Conservation (phyloP, 1,140 invertebrate species). For the Agrypnia vestita region DNA sequence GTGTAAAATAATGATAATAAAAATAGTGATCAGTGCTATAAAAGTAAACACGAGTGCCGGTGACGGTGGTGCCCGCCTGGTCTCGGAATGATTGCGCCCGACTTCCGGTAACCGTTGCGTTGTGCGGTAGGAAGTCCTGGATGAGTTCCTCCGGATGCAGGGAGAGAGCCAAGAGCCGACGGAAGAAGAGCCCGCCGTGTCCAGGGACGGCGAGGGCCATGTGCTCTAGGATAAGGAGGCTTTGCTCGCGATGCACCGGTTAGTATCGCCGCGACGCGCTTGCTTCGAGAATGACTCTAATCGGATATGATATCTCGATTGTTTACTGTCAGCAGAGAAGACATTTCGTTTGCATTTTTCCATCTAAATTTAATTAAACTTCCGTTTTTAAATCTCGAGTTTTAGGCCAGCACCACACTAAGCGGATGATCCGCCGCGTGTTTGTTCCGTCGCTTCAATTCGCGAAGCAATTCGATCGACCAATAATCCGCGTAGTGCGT, state of each 20-base stretch:
- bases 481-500: too few species aligned
- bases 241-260: slow-evolving; percentile 62
- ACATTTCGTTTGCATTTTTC: too few species aligned
- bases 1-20: too few species aligned
- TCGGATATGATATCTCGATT: too few species aligned
- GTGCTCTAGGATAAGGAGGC: slow-evolving; percentile 62
- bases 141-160: slow-evolving; percentile 31
- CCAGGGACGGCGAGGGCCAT: slow-evolving; percentile 49
- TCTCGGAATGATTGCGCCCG: neutral
- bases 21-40: too few species aligned
- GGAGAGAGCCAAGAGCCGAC: neutral
- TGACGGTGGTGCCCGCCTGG: neutral
- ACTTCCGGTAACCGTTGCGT: neutral
- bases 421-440: too few species aligned
- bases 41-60: too few species aligned
- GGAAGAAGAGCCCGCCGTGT: slow-evolving; percentile 36
- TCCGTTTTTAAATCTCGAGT: too few species aligned
- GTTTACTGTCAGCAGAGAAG: neutral
- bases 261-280: slow-evolving; percentile 36
- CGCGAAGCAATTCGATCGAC: too few species aligned
- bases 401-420: too few species aligned
- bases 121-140: neutral
- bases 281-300: neutral
- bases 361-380: too few species aligned
- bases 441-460: too few species aligned